Percentiles rank a stretch among this genome's conserved stretches.
These are phyloP conservation scores for Catharus bicknelli DNA, from an alignment of 2,113 vertebrate genomes.

Conservation along the genomic window DNA sequence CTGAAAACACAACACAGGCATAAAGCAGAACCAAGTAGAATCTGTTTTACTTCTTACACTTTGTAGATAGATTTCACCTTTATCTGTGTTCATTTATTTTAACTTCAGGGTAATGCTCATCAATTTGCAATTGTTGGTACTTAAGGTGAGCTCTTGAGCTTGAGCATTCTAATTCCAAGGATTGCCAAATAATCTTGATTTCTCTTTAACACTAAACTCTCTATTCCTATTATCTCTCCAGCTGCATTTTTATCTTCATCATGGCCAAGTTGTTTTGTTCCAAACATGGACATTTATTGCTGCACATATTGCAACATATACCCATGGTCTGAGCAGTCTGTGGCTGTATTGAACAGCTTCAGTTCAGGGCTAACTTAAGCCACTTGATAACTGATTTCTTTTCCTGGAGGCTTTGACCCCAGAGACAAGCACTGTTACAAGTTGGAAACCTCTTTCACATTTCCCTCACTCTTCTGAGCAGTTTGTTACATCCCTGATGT, in stretches of 20 bases:
- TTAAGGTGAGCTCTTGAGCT: not conserved
- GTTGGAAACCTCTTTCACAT: not conserved
- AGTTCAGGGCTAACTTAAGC: not conserved
- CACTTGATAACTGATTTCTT: not conserved
- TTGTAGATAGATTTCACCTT: not conserved
- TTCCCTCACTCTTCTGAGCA: not conserved
- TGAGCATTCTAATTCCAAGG: not conserved
- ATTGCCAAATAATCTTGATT: not conserved
- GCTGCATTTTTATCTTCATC: not conserved
- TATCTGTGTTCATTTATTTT: not conserved
- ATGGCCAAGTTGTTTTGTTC: not conserved
- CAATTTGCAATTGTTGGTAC: not conserved
- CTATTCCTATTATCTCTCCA: not conserved
- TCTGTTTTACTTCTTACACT: not conserved
- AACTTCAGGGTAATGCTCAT: not conserved
- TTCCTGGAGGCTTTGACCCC: not conserved
- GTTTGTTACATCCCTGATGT: not conserved
- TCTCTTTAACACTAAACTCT: not conserved
- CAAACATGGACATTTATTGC: not conserved
- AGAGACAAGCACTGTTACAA: not conserved
- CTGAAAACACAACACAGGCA: not conserved
- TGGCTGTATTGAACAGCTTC: not conserved
- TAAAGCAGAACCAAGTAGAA: not conserved
- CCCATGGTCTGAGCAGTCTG: not conserved
- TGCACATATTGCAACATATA: not conserved